phyloP scores from a whole-genome alignment of 2,113 vertebrate species.

The Cottus gobio region DNA sequence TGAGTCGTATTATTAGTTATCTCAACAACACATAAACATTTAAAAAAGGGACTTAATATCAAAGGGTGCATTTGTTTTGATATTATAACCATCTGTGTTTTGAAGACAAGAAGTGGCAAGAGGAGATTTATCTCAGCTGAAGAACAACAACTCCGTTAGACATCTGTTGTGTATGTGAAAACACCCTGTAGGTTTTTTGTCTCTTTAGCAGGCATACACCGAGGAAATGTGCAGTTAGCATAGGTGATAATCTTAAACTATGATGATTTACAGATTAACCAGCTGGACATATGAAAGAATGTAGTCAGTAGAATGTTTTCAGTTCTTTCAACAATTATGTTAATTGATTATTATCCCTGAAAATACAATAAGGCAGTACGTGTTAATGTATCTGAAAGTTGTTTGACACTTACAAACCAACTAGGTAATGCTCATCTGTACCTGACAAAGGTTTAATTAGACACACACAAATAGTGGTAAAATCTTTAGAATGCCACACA shows the following conservation, averaged over 20 bases:
- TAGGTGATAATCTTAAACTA: slow-evolving; percentile 10
- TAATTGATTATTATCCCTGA: not conserved
- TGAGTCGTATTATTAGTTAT: not conserved
- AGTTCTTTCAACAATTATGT: slow-evolving; percentile 4
- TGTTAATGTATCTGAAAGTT: not conserved
- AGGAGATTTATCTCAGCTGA: not conserved
- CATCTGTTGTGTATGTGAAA: slow-evolving; percentile 4
- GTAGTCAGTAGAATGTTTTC: not conserved
- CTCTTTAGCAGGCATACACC: not conserved
- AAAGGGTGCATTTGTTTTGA: not conserved
- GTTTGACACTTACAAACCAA: not conserved
- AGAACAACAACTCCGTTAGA: not conserved
- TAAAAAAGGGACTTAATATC: not conserved
- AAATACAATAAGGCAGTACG: not conserved
- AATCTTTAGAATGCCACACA: not conserved
- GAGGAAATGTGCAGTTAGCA: not conserved
- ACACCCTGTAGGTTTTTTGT: not conserved
- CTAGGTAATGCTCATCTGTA: not conserved
- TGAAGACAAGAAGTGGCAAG: not conserved
- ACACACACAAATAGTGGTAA: not conserved
- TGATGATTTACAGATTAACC: slow-evolving; percentile 22
- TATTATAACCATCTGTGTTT: not conserved
- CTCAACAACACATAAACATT: not conserved
- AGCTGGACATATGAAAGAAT: not conserved
- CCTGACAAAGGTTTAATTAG: too few species aligned